phyloP scores from a whole-genome alignment of 2,888 invertebrate genomes.

The Antitype chi region DNA sequence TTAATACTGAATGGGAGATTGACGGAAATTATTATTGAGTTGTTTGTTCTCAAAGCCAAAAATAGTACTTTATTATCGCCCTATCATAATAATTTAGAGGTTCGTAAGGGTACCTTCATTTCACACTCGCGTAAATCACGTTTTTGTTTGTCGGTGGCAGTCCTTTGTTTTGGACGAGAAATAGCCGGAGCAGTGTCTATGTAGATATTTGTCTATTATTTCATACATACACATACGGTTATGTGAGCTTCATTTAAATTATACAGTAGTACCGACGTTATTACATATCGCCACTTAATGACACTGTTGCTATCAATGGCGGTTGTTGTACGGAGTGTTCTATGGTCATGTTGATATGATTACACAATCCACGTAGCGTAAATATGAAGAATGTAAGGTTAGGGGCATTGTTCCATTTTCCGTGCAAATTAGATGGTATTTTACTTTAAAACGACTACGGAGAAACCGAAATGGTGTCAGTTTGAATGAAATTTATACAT shows the following conservation, averaged over 20 bases:
- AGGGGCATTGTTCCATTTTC: constrained; percentile 55
- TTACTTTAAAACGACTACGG: constrained; percentile 44
- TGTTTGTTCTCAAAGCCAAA: constrained; percentile 54
- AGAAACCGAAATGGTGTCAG: constrained; percentile 36
- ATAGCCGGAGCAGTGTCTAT: constrained; percentile 69
- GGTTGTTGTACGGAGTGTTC: constrained; percentile 44
- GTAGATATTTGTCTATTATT: constrained; percentile 67
- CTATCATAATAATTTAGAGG: constrained; percentile 75
- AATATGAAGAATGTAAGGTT: constrained; percentile 51
- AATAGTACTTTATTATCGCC: constrained; percentile 69
- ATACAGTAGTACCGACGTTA: constrained; percentile 36
- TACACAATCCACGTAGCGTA: constrained; percentile 43
- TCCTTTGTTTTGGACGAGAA: constrained; percentile 79
- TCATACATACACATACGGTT: constrained; percentile 50
- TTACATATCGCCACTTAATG: constrained; percentile 51
- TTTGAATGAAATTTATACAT: constrained; percentile 36
- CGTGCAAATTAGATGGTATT: constrained; percentile 45
- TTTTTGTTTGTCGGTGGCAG: constrained; percentile 82
- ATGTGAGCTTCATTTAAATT: constrained; percentile 58
- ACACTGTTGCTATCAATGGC: constrained; percentile 40
- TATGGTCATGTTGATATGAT: constrained; percentile 51
- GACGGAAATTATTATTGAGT: constrained; percentile 49
- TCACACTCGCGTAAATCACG: constrained; percentile 82
- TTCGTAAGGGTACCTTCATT: constrained; percentile 78
- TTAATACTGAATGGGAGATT: constrained; percentile 36